Percentiles rank a stretch among this genome's conserved stretches.
These are phyloP conservation scores for Poecilia gillii DNA, from an alignment of 2,797 vertebrate species.

Conservation along the genomic window DNA sequence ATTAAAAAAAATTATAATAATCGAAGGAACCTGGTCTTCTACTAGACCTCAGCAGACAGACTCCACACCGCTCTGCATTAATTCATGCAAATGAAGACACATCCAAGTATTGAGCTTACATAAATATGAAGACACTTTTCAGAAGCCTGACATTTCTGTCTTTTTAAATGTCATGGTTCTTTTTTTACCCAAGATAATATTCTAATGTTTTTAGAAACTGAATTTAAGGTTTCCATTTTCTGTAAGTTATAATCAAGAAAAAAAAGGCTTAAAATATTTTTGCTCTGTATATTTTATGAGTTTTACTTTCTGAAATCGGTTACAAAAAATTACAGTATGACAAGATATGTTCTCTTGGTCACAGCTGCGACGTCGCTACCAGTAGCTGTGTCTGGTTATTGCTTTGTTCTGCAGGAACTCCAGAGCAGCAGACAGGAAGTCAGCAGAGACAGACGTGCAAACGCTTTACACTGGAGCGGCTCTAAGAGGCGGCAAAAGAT, in stretches of 20 bases:
- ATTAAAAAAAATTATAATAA: not conserved
- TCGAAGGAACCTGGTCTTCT: not conserved
- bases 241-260: not conserved
- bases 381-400: not conserved
- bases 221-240: not conserved
- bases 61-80: too few relatives aligned
- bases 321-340: too few relatives aligned
- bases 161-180: not conserved
- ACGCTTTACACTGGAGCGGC: not conserved
- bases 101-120: not conserved
- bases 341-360: not conserved
- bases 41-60: not conserved
- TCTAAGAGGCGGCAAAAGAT: not conserved
- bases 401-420: not conserved
- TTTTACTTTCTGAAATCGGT: not conserved
- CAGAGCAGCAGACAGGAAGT: not conserved
- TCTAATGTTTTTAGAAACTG: not conserved
- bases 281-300: not conserved
- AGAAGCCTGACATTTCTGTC: not conserved
- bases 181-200: not conserved
- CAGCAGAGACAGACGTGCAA: not conserved
- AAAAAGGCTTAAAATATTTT: not conserved
- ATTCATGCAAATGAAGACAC: too few relatives aligned
- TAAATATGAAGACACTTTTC: not conserved
- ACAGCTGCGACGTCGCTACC: not conserved